A percentile compares a stretch with the other conserved stretches of the same genome.
phyloP scores from a whole-genome alignment of 2,113 vertebrate species.

The Mormoops blainvillei region DNA sequence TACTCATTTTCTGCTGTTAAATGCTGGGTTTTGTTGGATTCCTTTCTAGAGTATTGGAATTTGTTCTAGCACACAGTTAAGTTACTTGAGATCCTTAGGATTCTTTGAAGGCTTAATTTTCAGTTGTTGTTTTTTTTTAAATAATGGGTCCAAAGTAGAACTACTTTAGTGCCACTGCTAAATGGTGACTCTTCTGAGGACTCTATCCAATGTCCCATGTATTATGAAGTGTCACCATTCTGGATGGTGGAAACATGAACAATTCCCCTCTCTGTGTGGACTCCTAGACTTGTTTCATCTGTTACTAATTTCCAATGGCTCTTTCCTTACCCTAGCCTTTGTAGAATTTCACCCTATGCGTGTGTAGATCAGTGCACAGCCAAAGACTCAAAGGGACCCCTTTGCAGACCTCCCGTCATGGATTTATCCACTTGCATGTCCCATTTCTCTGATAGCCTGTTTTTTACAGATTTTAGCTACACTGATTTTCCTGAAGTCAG shows the following conservation, averaged over 20 bases:
- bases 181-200: neutral
- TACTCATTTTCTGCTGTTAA: neutral
- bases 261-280: neutral
- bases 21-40: neutral
- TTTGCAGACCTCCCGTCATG: neutral
- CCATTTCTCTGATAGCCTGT: neutral
- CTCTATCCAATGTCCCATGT: neutral
- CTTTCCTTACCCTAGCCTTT: neutral
- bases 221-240: neutral
- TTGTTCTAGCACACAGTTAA: neutral
- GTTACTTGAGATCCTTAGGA: neutral
- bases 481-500: neutral
- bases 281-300: neutral
- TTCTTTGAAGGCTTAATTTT: neutral
- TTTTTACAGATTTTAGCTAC: neutral
- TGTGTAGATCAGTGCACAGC: neutral
- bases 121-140: neutral
- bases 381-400: neutral
- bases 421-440: neutral
- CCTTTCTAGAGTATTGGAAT: neutral
- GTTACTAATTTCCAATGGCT: neutral
- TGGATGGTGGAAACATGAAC: neutral
- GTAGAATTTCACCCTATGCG: neutral
- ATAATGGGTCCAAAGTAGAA: neutral
- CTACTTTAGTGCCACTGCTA: neutral